Percentiles rank a stretch among this genome's conserved stretches.
These are phyloP conservation scores for Lomographa bimaculata DNA, from an alignment of 2,888 invertebrate species.

Conservation along the genomic window DNA sequence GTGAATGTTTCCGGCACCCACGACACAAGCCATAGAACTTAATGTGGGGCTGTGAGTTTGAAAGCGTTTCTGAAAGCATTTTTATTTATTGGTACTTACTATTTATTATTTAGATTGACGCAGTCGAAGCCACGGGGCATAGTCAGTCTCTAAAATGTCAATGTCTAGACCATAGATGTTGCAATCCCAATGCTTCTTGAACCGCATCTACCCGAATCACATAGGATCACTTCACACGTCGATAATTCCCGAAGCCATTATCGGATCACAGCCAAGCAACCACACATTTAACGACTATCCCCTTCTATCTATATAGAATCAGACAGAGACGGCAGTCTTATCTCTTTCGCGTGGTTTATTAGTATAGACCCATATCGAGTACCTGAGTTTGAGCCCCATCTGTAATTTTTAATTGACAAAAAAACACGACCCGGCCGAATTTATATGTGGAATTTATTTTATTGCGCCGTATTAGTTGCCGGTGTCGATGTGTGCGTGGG, in stretches of 20 bases:
- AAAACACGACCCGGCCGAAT: constrained; percentile 69
- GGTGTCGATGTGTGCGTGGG: constrained; percentile 56
- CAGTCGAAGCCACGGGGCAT: too few relatives aligned
- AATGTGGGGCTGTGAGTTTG: too few relatives aligned
- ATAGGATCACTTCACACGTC: constrained; percentile 33
- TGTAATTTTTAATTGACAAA: constrained; percentile 82
- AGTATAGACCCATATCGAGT: constrained; percentile 50
- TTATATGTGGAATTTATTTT: constrained; percentile 79
- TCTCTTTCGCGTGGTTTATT: constrained; percentile 35
- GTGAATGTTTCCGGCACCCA: too few relatives aligned
- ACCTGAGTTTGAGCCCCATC: constrained; percentile 58
- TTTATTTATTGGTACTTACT: too few relatives aligned
- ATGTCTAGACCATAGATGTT: background rate
- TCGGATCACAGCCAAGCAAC: constrained; percentile 22
- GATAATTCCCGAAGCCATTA: constrained; percentile 32
- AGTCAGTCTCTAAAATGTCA: too few relatives aligned
- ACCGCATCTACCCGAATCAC: constrained; percentile 16
- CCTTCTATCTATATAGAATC: constrained; percentile 24
- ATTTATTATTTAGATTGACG: too few relatives aligned
- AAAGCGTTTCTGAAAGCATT: too few relatives aligned
- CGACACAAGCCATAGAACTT: too few relatives aligned
- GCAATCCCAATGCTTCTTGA: background rate
- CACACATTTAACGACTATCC: constrained; percentile 11
- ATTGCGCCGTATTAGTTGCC: constrained; percentile 61
- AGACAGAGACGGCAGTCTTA: constrained; percentile 28